Percentiles rank a stretch among this genome's conserved stretches.
These are phyloP conservation scores for Charaxes varanes DNA, from an alignment of 1,140 invertebrate genomes.

Conservation along the genomic window DNA sequence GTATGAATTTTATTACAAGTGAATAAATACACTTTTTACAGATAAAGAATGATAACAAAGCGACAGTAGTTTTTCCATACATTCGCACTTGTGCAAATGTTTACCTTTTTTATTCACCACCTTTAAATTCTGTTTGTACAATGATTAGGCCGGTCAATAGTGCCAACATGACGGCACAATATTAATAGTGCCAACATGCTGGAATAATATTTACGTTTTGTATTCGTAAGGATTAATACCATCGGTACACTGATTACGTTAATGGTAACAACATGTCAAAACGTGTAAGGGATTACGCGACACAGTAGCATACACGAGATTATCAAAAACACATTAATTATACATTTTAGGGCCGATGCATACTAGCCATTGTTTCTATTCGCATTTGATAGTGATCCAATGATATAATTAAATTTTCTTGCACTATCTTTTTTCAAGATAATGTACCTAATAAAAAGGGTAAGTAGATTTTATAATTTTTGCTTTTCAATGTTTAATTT, in stretches of 20 bases:
- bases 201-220: slow-evolving; percentile 1
- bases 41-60: not conserved
- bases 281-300: not conserved
- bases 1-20: no score
- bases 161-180: no score
- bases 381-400: no score
- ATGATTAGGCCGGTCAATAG: no score
- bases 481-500: no score
- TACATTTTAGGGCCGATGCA: not conserved
- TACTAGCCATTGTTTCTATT: no score
- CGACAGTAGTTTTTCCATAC: not conserved
- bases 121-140: no score
- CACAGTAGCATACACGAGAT: not conserved
- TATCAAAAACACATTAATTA: not conserved
- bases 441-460: no score
- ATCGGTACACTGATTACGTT: slow-evolving; percentile 2
- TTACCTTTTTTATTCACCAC: slow-evolving; percentile 2
- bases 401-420: no score
- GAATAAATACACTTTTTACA: slow-evolving; percentile 1
- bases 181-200: no score
- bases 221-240: slow-evolving; percentile 6
- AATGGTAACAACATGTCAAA: slow-evolving; percentile 9
- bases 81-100: not conserved
- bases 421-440: no score
- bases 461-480: no score